These are phyloP conservation scores for Clarias laeviceps DNA, from an alignment of 2,797 vertebrate species.

Conservation along the genomic window DNA sequence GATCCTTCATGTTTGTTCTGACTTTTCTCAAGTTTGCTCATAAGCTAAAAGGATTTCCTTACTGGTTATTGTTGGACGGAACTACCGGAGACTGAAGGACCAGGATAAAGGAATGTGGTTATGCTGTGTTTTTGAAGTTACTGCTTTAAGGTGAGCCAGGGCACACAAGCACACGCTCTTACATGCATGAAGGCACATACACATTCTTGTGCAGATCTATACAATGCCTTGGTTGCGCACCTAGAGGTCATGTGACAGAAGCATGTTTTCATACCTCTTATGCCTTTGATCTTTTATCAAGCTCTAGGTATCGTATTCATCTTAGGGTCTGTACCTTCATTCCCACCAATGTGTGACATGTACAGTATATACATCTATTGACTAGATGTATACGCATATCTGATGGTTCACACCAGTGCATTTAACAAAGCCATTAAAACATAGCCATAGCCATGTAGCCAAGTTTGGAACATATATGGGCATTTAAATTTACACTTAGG, in stretches of 20 bases:
- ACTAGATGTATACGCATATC: not conserved
- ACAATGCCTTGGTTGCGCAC: conserved; percentile 63
- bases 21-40: conserved; percentile 17
- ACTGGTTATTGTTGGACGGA: not conserved
- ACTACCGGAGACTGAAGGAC: conserved; percentile 11
- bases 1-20: conserved; percentile 9
- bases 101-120: conserved; percentile 4
- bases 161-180: conserved; percentile 43
- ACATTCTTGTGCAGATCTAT: conserved; percentile 28
- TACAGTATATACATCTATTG: conserved; percentile 1
- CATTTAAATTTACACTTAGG: not conserved
- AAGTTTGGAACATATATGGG: not conserved
- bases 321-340: not conserved
- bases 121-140: conserved; percentile 12
- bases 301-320: conserved; percentile 3
- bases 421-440: conserved; percentile 15
- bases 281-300: conserved; percentile 66
- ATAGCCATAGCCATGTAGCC: no score
- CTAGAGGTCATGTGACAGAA: conserved; percentile 59
- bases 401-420: conserved; percentile 16
- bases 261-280: conserved; percentile 65
- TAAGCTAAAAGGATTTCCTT: not conserved
- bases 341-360: conserved; percentile 27
- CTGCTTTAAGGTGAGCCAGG: conserved; percentile 23
- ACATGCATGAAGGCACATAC: conserved; percentile 39